Base-by-base conservation (phyloP, 2,113 vertebrate genomes). In the Halichoeres trimaculatus region DNA sequence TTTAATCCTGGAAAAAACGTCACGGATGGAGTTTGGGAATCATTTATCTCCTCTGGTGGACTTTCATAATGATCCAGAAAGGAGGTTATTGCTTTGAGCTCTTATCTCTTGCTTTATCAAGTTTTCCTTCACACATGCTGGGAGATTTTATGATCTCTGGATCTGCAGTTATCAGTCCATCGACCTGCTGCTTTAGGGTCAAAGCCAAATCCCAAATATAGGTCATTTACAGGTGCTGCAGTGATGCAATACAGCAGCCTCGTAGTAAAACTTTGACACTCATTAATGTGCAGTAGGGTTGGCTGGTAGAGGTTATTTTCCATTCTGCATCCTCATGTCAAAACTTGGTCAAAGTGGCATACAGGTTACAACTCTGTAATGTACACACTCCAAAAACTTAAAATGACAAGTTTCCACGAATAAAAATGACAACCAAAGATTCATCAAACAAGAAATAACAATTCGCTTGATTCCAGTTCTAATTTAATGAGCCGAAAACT, bases 91-190 rank as follows among this genome's bases (percentile, higher is more conserved):
- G 26, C n/a, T 40, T 4, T 55, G 20, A 75, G 47, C 14, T 70
- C 26, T 55, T 55, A 40, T 53, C 20, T 51, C 24, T 53, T 38
- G 34, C 41, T 36, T 55, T 41, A 45, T 73, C 58, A 24, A 43
- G 23, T 50, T 54, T 55, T 22, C 43, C 26, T 35, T 61, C 13
- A 62, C 14, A 41, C 20, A 0, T 19, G 1, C 6, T 12, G 8
- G 8, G 13, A 2, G 2, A 26, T 17, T 86, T 75, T 75, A 80
- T 70, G 56, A 63, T 43, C 20, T n/a, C 10, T n/a, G 6, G 60
- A 38, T 76, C 75, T 70, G 56, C 26, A 22, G 26, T 68, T 52
- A 71, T 52, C 57, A 30, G 20, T 43, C 63, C 0, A 8, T 48
- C 8, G 68, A 54, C 16, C 22, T 10, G 1, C 8, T 19, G 20